These are phyloP conservation scores for Lagria hirta DNA, from an alignment of 2,888 invertebrate genomes.

Conservation along the genomic window DNA sequence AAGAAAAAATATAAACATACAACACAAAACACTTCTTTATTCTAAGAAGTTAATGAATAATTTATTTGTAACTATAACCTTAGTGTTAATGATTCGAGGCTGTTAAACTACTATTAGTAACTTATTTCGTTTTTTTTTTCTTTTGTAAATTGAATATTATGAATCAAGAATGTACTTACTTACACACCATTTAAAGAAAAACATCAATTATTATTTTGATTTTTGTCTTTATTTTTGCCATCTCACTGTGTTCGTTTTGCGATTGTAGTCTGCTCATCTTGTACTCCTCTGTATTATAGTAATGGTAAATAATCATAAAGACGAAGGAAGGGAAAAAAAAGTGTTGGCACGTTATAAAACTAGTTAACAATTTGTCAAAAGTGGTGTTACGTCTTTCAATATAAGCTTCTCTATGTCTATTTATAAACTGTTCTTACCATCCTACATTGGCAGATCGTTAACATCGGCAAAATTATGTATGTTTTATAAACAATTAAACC, in stretches of 20 bases:
- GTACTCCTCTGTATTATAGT: no score
- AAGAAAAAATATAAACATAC: not conserved
- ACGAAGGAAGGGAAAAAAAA: constrained; percentile 26
- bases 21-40: constrained; percentile 28
- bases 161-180: constrained; percentile 52
- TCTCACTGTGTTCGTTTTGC: constrained; percentile 22
- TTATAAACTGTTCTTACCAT: constrained; percentile 23
- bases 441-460: constrained; percentile 29
- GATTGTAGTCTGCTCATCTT: no score
- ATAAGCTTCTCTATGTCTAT: constrained; percentile 33
- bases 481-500: constrained; percentile 46
- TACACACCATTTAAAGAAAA: constrained; percentile 35
- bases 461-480: constrained; percentile 35
- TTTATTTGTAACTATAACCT: constrained; percentile 49
- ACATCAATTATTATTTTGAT: constrained; percentile 33
- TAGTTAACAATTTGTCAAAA: constrained; percentile 32
- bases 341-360: constrained; percentile 28
- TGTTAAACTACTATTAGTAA: constrained; percentile 53
- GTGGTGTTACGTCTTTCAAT: constrained; percentile 33
- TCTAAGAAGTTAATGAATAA: constrained; percentile 45
- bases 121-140: constrained; percentile 50
- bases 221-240: constrained; percentile 30
- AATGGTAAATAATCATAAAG: no score
- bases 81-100: constrained; percentile 52
- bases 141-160: constrained; percentile 48